Evolutionary conservation across 2,113 vertebrate genomes (phyloP), one percentile per base, ranked within the genome.

Genomic region (Hymenochirus boettgeri): DNA sequence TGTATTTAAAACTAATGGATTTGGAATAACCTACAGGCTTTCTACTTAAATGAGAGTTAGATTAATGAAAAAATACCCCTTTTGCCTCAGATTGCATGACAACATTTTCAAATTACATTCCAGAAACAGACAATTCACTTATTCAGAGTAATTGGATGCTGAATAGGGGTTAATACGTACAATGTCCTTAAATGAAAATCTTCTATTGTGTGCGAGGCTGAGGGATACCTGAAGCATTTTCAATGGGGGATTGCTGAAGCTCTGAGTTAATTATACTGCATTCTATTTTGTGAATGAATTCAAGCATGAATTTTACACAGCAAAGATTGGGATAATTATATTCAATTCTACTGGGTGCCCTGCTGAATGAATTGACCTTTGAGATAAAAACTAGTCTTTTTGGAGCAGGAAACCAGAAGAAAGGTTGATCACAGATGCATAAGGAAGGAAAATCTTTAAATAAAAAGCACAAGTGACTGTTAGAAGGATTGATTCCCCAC

Each of bases 101-200:
- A 96, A 93, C 91, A 93, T 93, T 93, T 96, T 92, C 88, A 93
- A 92, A 94, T 92, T 92, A 88, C 90, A 92, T 88, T 90, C 87
- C 89, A 89, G 89, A 91, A 90, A 90, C 89, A 91, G 92, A 95
- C 94, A 91, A 94, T 94, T 95, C 92, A 93, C 90, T 97, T 93
- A 93, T 95, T 96, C 90, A 73, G 76, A 93, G 96, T 99, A 98
- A 98, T 97, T 98, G 94, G 93, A 95, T 95, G 93, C 92, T 92
- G 91, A 94, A 89, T 93, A 84, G 90, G 93, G 93, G 93, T 97
- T 98, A 99, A 99, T 98, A 94, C 91, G 90, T 93, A 93, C 91
- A 92, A 91, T 94, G 91, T 95, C 90, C 90, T 97, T 97, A 98
- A 96, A 98, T 97, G 94, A 95, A 97, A 97, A 96, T 93, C 92